Conservation (phyloP, 2,797 vertebrate species). For the Enteromius trimaculatus region DNA sequence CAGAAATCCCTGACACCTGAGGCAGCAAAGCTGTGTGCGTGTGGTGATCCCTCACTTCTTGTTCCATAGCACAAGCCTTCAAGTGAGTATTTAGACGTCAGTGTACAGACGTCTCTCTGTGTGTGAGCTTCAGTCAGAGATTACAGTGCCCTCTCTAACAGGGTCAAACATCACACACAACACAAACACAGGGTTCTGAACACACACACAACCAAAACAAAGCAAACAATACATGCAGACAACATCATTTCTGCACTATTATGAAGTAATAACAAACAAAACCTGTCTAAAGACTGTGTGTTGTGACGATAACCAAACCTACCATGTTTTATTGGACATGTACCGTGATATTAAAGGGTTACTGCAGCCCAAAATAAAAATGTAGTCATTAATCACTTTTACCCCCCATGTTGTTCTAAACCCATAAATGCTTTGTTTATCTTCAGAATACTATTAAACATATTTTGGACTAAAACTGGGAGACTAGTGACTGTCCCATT, state of each 20-base stretch:
- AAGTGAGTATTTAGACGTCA: background rate
- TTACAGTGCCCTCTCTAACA: background rate
- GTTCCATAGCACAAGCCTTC: background rate
- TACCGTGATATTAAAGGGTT: no score
- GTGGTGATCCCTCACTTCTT: background rate
- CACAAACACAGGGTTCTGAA: background rate
- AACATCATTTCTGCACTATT: background rate
- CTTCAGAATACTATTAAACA: no score
- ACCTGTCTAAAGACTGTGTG: background rate
- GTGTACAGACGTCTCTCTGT: background rate
- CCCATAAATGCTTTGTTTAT: no score
- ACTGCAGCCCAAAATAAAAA: no score
- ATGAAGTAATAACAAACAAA: background rate
- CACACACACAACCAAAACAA: background rate
- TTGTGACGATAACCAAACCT: background rate
- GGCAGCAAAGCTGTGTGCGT: background rate
- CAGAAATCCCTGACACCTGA: constrained; percentile 23
- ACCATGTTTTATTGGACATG: background rate
- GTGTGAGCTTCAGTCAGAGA: background rate
- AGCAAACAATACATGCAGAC: background rate
- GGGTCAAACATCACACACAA: background rate
- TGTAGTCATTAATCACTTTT: no score
- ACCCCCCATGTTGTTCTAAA: no score
- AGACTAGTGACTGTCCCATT: no score
- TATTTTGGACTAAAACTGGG: no score